Evolutionary conservation across 2,797 vertebrate genomes (phyloP), one percentile per base, ranked within the genome.

Genomic region (Epinephelus coioides): DNA sequence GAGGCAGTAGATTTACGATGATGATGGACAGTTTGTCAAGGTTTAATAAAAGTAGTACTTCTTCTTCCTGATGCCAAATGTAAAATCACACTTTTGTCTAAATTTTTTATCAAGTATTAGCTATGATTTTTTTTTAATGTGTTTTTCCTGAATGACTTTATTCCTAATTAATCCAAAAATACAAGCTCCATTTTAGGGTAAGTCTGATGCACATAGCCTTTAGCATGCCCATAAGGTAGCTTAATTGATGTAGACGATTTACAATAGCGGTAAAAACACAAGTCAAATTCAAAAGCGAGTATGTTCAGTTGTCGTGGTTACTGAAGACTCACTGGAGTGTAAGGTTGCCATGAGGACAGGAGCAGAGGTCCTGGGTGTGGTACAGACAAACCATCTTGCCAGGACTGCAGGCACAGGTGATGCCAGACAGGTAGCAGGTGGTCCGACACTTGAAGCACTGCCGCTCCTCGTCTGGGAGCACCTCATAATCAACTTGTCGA

Each of bases 371-470:
- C 73, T 95, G 92, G 0, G 95, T 69, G n/a, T 99, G 98, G 92
- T 98, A 94, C 81, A 99, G 91, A 92, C 98, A 99, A 14, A 96
- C 98, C 86, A 97, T 88, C 78, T 96, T 85, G 18, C 93, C 94
- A 40, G 97, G 96, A 64, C 95, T 97, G 85, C 98, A 99, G 17
- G 93, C 92, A 83, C 98, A 99, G 81, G 95, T 97, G 77, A 98
- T 93, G 59, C 97, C 97, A 91, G 98, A 99, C 95, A 99, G 97
- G 94, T 97, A 99, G 89, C 98, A 99, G 64, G 98, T 99, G 86
- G 98, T 99, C 90, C 97, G 96, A 91, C 98, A 99, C 92, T 96
- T 97, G 65, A 93, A 86, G 91, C 98, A 99, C 91, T 99, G 98
- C 18, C 98, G 96, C 84, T 97, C 97, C 73, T 99, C 98, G 3